Conservation (phyloP, 2,888 invertebrate species). For the Lasioglossum pauxillum region DNA sequence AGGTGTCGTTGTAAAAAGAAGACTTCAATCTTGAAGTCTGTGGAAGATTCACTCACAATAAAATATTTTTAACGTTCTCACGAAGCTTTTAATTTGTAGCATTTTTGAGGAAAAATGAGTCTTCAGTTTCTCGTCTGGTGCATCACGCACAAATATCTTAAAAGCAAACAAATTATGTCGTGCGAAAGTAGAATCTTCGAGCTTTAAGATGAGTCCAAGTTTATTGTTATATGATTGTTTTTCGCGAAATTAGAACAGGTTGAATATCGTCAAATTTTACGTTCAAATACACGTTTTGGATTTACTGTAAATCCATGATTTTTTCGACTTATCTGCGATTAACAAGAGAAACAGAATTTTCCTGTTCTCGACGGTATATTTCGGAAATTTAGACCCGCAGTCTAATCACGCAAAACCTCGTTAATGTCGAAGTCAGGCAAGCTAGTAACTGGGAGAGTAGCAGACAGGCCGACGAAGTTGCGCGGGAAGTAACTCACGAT, state of each 20-base stretch:
- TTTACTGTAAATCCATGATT: neutral
- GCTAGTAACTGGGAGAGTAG: neutral
- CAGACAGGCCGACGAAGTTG: neutral
- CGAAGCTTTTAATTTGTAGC: too few relatives aligned
- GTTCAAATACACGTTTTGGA: too few relatives aligned
- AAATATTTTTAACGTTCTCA: too few relatives aligned
- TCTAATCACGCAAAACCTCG: neutral
- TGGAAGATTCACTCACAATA: too few relatives aligned
- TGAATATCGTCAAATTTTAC: neutral
- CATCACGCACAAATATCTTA: neutral
- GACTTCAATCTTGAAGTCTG: too few relatives aligned
- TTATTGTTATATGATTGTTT: neutral
- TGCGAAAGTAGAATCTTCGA: neutral
- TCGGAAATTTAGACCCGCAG: neutral
- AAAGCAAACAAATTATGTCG: fast-evolving
- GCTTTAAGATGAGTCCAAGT: neutral
- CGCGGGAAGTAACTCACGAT: neutral
- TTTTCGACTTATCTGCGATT: neutral
- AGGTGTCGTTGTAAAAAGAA: too few relatives aligned
- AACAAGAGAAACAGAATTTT: neutral
- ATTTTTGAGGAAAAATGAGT: neutral
- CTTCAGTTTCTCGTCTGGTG: too few relatives aligned
- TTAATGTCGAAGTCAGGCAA: neutral
- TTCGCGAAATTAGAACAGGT: neutral
- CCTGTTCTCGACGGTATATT: neutral